These are phyloP conservation scores for Callipepla californica DNA, from an alignment of 2,113 vertebrate species.

Conservation along the genomic window DNA sequence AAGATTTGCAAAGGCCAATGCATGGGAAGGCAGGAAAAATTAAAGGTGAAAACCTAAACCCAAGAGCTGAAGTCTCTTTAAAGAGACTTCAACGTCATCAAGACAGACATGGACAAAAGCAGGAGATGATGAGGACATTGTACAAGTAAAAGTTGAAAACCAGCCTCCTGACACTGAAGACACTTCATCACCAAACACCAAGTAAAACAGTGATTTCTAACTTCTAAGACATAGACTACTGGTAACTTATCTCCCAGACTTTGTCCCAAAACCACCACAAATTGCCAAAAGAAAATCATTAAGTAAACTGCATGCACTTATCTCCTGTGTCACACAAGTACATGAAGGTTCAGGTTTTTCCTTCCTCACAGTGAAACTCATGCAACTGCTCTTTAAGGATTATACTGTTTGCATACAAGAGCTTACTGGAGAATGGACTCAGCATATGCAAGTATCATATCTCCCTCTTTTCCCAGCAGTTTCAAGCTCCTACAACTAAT, in stretches of 20 bases:
- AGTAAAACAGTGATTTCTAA: neutral
- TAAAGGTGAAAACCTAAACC: neutral
- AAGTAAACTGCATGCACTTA: neutral
- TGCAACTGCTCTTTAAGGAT: neutral
- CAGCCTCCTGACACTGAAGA: neutral
- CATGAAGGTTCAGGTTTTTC: neutral
- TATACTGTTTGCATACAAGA: neutral
- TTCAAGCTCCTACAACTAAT: neutral
- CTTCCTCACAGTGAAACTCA: neutral
- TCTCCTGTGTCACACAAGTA: fast-evolving
- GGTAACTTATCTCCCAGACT: neutral
- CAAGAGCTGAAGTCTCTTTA: neutral
- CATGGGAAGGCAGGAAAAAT: neutral
- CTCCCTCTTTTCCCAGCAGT: neutral
- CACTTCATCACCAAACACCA: neutral
- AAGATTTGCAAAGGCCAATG: neutral
- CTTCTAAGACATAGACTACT: neutral
- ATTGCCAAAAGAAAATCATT: neutral
- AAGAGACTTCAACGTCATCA: neutral
- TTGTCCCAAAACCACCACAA: neutral
- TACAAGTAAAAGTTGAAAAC: neutral
- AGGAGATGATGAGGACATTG: fast-evolving
- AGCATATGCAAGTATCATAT: neutral
- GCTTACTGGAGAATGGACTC: neutral
- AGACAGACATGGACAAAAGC: neutral